Evolutionary conservation across 2,888 invertebrate genomes (phyloP).

Genomic region (Morpho achilles): DNA sequence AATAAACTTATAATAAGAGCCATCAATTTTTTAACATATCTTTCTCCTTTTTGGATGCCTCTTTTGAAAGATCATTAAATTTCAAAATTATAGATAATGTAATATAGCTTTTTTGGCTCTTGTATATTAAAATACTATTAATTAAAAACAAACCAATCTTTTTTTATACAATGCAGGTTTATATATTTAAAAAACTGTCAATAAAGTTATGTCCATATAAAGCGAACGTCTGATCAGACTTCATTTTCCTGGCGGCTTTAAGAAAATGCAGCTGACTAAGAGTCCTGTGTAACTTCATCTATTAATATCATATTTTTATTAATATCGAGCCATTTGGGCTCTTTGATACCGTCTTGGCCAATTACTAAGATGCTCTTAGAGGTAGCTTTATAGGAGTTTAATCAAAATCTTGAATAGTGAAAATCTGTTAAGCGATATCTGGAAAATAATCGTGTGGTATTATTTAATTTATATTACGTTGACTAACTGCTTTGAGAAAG

Average conservation of each 20-base stretch:
- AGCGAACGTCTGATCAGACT: constrained; percentile 54
- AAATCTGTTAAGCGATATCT: constrained; percentile 1
- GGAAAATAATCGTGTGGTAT: constrained; percentile 10
- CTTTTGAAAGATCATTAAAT: no score
- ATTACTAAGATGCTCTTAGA: constrained; percentile 37
- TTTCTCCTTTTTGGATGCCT: no score
- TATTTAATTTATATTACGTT: no score
- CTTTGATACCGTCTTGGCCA: constrained; percentile 46
- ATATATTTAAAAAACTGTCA: neutral
- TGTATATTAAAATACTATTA: no score
- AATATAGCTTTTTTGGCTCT: no score
- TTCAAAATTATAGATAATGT: no score
- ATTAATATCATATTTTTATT: constrained; percentile 73
- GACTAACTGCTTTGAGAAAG: no score
- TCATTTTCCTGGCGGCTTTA: constrained; percentile 74
- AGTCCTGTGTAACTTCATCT: constrained; percentile 65
- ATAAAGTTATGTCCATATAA: constrained; percentile 38
- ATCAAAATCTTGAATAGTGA: constrained; percentile 19
- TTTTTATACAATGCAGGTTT: no score
- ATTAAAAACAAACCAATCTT: no score
- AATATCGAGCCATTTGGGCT: constrained; percentile 55
- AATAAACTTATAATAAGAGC: no score
- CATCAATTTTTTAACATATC: no score
- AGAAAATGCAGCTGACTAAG: constrained; percentile 76
- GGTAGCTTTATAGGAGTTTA: constrained; percentile 21